Evolutionary conservation across 2,113 vertebrate genomes (phyloP).

Genomic region (Suncus etruscus): DNA sequence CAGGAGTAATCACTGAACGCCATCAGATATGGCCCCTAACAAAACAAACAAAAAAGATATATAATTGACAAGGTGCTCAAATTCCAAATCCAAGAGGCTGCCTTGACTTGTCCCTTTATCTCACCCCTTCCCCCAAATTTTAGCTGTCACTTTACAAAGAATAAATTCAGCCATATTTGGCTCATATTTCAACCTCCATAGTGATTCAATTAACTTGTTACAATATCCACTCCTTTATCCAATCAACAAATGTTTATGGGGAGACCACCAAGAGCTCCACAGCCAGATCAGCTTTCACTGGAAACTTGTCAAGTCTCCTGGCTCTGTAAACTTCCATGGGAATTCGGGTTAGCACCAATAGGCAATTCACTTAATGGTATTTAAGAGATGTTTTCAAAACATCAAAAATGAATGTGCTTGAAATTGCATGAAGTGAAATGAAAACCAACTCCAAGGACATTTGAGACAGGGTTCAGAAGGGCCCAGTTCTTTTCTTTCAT

Average conservation of each 20-base stretch:
- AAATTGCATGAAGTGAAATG: background rate
- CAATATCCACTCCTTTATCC: background rate
- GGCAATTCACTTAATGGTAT: background rate
- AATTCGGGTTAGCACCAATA: no score
- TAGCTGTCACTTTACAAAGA: background rate
- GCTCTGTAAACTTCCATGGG: background rate
- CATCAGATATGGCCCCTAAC: no score
- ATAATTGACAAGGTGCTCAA: background rate
- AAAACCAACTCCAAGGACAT: background rate
- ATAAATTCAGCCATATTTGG: background rate
- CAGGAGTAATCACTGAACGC: no score
- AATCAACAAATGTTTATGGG: background rate
- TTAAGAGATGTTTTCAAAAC: conserved; percentile 23
- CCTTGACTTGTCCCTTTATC: background rate
- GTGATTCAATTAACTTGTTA: background rate
- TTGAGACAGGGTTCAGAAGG: background rate
- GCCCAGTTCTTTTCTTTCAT: background rate
- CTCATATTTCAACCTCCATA: background rate
- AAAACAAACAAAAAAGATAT: no score
- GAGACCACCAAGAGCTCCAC: background rate
- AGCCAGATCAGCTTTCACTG: background rate
- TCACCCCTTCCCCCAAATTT: background rate
- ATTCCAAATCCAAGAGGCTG: background rate
- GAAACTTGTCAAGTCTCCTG: background rate
- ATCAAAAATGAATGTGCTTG: background rate